Percentiles rank a stretch among this genome's conserved stretches.
These are phyloP conservation scores for Crotophaga sulcirostris DNA, from an alignment of 2,113 vertebrate species.

Conservation along the genomic window DNA sequence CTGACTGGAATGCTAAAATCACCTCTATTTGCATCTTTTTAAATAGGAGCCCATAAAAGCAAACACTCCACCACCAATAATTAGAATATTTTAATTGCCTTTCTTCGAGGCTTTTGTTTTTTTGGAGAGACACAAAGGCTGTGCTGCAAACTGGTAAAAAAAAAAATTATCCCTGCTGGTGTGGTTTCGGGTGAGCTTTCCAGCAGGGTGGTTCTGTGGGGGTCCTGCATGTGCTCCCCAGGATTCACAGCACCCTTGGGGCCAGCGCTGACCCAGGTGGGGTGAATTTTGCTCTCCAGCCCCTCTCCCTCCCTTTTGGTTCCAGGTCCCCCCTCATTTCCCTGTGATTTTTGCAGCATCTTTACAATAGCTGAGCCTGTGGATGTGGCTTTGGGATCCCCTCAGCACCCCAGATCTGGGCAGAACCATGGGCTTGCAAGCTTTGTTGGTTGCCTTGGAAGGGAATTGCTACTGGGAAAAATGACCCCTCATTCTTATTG, in stretches of 20 bases:
- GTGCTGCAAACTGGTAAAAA: neutral
- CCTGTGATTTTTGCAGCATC: neutral
- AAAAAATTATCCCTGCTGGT: neutral
- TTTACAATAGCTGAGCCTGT: neutral
- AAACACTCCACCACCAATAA: conserved; percentile 68
- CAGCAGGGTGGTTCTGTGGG: accelerated
- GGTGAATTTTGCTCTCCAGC: neutral
- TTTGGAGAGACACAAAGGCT: neutral
- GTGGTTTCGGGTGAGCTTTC: neutral
- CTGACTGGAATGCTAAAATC: conserved; percentile 62
- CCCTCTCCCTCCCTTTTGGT: neutral
- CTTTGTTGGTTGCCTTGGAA: neutral
- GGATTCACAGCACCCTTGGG: neutral
- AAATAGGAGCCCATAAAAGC: conserved; percentile 60
- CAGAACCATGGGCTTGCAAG: neutral
- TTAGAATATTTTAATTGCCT: conserved; percentile 75
- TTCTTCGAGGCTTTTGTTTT: conserved; percentile 63
- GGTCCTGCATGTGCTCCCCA: accelerated
- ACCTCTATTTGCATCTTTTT: conserved; percentile 68
- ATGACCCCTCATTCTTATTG: too few relatives aligned
- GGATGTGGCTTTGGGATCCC: accelerated
- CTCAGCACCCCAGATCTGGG: neutral
- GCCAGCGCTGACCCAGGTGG: neutral
- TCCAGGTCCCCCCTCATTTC: accelerated
- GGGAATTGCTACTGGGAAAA: neutral